phyloP scores from a whole-genome alignment of 2,888 invertebrate genomes.

The Tetragnatha montana region DNA sequence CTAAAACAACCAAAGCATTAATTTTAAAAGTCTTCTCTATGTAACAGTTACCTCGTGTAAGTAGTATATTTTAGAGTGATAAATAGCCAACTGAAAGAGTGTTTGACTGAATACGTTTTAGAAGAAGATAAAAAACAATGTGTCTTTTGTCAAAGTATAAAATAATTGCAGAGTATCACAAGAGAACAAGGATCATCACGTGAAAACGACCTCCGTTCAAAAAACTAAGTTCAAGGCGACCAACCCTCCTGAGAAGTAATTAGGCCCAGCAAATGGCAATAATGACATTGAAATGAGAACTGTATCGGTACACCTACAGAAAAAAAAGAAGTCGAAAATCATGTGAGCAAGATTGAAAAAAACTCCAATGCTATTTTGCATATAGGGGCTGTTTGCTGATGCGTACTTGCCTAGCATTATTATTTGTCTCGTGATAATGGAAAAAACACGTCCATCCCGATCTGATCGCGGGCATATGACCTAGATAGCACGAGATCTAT shows the following conservation, averaged over 20 bases:
- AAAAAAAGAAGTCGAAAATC: not conserved
- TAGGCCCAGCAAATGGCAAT: too few species aligned
- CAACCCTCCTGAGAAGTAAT: too few species aligned
- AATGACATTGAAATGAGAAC: not conserved
- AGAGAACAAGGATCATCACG: too few species aligned
- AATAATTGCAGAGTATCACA: too few species aligned
- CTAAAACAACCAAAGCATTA: too few species aligned
- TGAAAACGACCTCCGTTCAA: not conserved
- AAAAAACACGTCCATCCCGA: not conserved
- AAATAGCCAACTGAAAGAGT: too few species aligned
- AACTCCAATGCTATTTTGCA: not conserved
- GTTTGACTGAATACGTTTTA: too few species aligned
- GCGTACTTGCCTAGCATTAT: not conserved
- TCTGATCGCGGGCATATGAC: not conserved
- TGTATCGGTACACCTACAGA: not conserved
- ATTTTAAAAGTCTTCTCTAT: too few species aligned
- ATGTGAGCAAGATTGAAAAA: not conserved
- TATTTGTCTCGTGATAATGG: not conserved
- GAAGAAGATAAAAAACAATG: too few species aligned
- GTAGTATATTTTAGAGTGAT: too few species aligned
- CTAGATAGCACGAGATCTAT: slow-evolving; percentile 18
- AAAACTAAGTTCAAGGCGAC: not conserved
- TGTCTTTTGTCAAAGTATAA: too few species aligned
- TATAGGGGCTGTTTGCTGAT: not conserved
- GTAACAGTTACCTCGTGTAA: too few species aligned